These are phyloP conservation scores for Neopelma chrysocephalum DNA, from an alignment of 2,797 vertebrate genomes.

Conservation along the genomic window DNA sequence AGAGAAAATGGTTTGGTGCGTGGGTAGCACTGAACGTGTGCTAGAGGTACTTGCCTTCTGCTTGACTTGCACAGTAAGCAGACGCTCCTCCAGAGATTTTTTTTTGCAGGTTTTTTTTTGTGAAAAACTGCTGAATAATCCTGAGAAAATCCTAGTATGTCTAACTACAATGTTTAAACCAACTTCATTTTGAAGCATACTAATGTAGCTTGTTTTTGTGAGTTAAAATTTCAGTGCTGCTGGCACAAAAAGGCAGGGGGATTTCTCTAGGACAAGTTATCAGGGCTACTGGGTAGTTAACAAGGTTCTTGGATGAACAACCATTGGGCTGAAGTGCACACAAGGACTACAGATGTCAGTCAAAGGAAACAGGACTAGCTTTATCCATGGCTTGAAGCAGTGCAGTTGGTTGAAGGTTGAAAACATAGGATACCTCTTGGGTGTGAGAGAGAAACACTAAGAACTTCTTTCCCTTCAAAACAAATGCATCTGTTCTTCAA, in stretches of 20 bases:
- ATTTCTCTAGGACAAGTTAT: background rate
- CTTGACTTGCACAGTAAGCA: background rate
- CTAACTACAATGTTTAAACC: background rate
- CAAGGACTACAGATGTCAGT: background rate
- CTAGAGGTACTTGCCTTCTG: background rate
- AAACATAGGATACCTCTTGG: background rate
- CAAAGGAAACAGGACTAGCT: background rate
- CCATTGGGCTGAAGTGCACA: background rate
- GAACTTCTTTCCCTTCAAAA: background rate
- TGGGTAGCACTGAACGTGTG: background rate
- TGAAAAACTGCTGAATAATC: background rate
- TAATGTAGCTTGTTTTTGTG: background rate
- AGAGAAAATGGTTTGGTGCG: background rate
- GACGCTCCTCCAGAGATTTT: background rate
- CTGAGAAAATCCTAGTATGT: background rate
- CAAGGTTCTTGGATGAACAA: background rate
- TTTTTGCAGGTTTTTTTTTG: background rate
- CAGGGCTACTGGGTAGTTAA: background rate
- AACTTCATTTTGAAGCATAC: background rate
- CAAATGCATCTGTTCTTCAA: background rate
- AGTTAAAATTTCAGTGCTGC: background rate
- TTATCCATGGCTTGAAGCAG: background rate
- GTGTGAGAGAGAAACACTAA: background rate
- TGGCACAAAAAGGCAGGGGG: background rate
- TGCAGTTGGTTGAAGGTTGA: background rate